Percentiles rank a stretch among this genome's conserved stretches.
Evolutionary conservation across 2,797 vertebrate genomes (phyloP).

Genomic region (Acanthopagrus latus): DNA sequence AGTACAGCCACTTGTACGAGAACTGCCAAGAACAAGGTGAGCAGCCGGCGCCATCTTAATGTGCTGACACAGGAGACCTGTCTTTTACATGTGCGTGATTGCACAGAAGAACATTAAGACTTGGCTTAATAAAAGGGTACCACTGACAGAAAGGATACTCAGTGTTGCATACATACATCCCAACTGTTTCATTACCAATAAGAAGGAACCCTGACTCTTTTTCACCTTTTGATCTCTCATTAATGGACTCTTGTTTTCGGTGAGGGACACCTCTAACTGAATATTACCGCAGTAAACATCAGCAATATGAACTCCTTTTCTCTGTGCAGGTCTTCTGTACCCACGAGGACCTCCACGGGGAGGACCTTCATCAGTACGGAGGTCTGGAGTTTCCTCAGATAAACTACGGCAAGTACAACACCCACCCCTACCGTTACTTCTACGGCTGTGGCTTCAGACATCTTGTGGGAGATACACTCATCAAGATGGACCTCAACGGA

Average conservation of each 20-base stretch:
- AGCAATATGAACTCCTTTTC: no score
- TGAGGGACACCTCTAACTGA: no score
- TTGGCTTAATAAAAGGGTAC: neutral
- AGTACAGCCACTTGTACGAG: conserved; percentile 85
- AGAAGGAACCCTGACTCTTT: no score
- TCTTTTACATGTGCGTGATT: neutral
- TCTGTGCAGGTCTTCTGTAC: conserved; percentile 88
- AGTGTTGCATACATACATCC: neutral
- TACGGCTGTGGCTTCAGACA: conserved; percentile 94
- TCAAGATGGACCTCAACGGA: conserved; percentile 90
- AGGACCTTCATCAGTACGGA: conserved; percentile 86
- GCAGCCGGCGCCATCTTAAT: no score
- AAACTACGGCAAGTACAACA: conserved; percentile 88
- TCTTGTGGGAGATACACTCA: conserved; percentile 90
- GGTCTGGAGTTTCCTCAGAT: conserved; percentile 95
- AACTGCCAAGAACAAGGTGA: conserved; percentile 71
- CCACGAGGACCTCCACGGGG: conserved; percentile 88
- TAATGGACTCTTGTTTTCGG: no score
- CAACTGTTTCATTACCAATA: no score
- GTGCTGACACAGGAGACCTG: neutral
- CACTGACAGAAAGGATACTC: neutral
- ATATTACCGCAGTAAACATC: no score
- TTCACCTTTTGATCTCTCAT: no score
- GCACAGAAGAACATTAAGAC: neutral
- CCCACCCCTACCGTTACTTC: conserved; percentile 90